Percentiles rank a stretch among this genome's conserved stretches.
Evolutionary conservation across 2,113 vertebrate species (phyloP).

Genomic region (Oenanthe oenanthe): DNA sequence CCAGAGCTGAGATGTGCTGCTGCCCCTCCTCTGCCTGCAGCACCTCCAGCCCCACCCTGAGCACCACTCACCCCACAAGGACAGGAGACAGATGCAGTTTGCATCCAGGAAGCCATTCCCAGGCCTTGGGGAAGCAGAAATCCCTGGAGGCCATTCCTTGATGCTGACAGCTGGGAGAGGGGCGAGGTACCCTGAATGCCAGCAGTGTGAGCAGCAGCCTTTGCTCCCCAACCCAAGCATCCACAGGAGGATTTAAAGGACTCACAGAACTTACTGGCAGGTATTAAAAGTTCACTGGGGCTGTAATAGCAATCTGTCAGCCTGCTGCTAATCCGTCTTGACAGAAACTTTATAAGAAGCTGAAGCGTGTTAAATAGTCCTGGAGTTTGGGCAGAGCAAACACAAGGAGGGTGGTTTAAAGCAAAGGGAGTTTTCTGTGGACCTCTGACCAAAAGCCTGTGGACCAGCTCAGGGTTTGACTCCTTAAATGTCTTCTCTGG

Average conservation of each 20-base stretch:
- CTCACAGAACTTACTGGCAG: constrained; percentile 40
- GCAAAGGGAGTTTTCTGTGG: neutral
- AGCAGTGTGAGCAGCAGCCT: neutral
- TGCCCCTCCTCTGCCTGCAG: neutral
- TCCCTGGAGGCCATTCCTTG: neutral
- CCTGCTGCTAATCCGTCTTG: constrained; percentile 73
- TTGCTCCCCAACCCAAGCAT: neutral
- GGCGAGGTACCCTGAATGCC: neutral
- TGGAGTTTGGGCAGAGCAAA: constrained; percentile 54
- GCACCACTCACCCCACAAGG: neutral
- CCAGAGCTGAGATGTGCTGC: neutral
- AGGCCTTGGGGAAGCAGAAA: neutral
- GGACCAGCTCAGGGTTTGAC: neutral
- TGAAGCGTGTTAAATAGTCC: constrained; percentile 65
- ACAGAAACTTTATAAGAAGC: constrained; percentile 76
- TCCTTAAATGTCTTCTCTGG: neutral
- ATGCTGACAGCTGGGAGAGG: neutral
- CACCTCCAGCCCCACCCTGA: neutral
- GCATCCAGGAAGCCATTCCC: accelerated
- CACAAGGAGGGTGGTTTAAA: constrained; percentile 3
- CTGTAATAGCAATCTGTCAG: constrained; percentile 75
- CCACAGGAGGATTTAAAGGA: constrained; percentile 57
- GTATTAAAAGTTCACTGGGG: constrained; percentile 71
- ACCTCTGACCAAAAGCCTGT: neutral
- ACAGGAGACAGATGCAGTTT: neutral